A percentile compares a stretch with the other conserved stretches of the same genome.
These are phyloP conservation scores for Andrena chrysosceles DNA, from an alignment of 2,888 invertebrate species.

Conservation along the genomic window DNA sequence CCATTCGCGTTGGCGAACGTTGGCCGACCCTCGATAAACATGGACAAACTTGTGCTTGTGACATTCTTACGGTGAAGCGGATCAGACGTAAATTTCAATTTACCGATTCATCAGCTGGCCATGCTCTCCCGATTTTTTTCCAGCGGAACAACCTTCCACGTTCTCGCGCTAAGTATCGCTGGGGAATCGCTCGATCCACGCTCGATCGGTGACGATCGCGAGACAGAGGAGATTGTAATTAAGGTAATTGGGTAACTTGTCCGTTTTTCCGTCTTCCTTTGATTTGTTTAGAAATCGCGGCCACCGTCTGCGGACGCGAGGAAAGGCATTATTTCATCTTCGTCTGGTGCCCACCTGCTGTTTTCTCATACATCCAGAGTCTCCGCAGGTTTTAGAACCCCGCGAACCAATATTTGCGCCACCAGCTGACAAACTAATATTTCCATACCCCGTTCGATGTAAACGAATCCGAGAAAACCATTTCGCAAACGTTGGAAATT, in stretches of 20 bases:
- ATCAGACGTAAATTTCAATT: too few species aligned
- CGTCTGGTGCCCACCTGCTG: conserved; percentile 37
- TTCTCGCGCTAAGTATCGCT: too few species aligned
- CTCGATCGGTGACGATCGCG: too few species aligned
- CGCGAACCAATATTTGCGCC: conserved; percentile 31
- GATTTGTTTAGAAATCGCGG: background rate
- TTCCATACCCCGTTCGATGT: conserved; percentile 15
- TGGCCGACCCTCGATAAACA: too few species aligned
- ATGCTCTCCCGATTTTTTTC: too few species aligned
- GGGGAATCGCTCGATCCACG: too few species aligned
- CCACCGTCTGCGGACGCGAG: background rate
- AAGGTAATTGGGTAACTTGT: background rate
- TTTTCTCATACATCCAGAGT: conserved; percentile 31
- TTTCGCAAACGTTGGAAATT: conserved; percentile 5
- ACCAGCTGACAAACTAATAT: conserved; percentile 26
- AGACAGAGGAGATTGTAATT: too few species aligned
- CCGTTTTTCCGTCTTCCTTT: background rate
- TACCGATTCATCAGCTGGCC: too few species aligned
- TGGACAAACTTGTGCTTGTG: too few species aligned
- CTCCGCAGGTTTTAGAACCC: conserved; percentile 5
- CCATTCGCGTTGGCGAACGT: too few species aligned
- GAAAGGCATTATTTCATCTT: conserved; percentile 29
- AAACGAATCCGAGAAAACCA: conserved; percentile 13
- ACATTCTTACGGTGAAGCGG: too few species aligned
- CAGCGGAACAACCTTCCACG: too few species aligned